These are phyloP conservation scores for Trachemys scripta DNA, from an alignment of 2,113 vertebrate genomes.

Conservation along the genomic window DNA sequence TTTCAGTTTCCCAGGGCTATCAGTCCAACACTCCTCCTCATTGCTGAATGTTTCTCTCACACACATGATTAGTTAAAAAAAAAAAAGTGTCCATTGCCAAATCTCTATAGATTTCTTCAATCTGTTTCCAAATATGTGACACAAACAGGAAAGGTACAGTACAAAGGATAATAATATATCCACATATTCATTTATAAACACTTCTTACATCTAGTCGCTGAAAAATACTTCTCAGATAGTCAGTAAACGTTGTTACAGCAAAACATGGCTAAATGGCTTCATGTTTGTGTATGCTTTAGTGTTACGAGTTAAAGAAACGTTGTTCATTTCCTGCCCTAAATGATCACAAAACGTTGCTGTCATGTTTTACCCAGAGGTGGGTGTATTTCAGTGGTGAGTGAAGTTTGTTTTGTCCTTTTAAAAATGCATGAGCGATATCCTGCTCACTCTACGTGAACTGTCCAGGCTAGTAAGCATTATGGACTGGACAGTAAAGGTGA, in stretches of 20 bases:
- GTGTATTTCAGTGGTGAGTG: background rate
- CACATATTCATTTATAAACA: background rate
- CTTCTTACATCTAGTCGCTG: background rate
- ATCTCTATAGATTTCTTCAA: constrained; percentile 39
- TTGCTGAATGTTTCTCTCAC: background rate
- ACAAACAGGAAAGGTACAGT: constrained; percentile 9
- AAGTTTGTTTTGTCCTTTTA: background rate
- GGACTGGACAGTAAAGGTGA: background rate
- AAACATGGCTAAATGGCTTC: background rate
- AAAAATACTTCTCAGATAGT: background rate
- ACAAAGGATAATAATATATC: background rate
- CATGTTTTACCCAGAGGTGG: background rate
- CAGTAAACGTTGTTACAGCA: background rate
- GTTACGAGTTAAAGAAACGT: background rate
- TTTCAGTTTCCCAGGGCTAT: background rate
- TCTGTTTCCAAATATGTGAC: constrained; percentile 47
- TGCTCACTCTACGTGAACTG: background rate
- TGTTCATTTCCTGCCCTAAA: background rate
- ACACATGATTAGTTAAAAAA: background rate
- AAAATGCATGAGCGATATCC: background rate
- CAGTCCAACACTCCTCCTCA: background rate
- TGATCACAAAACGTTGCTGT: constrained; percentile 22
- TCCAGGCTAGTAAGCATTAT: background rate
- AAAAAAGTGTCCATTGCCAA: constrained; percentile 26
- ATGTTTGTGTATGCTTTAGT: background rate